Evolutionary conservation across 2,113 vertebrate genomes (phyloP).

Genomic region (Phylloscopus whistleri): DNA sequence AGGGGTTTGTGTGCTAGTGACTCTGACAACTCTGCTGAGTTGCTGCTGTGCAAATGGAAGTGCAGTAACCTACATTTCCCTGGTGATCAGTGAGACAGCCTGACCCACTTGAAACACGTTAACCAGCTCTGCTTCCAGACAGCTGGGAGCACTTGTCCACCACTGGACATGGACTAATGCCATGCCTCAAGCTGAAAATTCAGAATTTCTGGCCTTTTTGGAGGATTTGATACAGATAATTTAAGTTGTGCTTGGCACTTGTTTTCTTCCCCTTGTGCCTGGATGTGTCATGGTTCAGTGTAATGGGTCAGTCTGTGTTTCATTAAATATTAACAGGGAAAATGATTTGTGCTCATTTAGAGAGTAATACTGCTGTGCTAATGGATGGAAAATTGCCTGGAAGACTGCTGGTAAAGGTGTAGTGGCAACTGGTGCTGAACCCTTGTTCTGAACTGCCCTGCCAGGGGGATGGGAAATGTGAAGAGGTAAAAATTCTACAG

Average conservation of each 20-base stretch:
- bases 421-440: neutral
- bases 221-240: neutral
- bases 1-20: neutral
- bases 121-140: neutral
- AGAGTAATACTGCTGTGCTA: neutral
- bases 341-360: neutral
- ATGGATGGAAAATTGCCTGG: constrained; percentile 11
- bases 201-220: neutral
- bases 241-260: neutral
- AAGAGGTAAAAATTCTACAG: neutral
- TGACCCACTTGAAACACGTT: neutral
- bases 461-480: neutral
- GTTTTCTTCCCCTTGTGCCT: neutral
- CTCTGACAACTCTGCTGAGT: neutral
- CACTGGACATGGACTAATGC: neutral
- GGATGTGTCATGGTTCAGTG: neutral
- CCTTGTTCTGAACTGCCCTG: neutral
- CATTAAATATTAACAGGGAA: constrained; percentile 30
- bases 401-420: neutral
- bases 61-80: constrained; percentile 9
- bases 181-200: neutral
- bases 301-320: neutral
- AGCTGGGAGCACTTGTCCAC: neutral
- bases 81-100: neutral
- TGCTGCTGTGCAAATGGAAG: neutral